Evolutionary conservation across 2,888 invertebrate genomes (phyloP).

Genomic region (Neoitamus cyanurus): DNA sequence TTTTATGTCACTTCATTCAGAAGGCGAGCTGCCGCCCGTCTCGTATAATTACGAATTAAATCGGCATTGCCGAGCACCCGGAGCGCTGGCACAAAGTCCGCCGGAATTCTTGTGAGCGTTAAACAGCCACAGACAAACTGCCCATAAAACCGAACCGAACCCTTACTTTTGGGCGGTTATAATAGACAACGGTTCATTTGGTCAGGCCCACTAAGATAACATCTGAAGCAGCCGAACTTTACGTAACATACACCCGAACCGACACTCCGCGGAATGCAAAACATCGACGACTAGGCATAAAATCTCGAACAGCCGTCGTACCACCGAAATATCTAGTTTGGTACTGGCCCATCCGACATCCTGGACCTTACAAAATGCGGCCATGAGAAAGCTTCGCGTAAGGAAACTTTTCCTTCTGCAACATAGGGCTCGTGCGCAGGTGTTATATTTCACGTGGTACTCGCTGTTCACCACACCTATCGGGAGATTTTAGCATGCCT

Average conservation of each 20-base stretch:
- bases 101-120: background rate
- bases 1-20: conserved; percentile 3
- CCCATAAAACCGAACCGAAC: conserved; percentile 23
- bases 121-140: conserved; percentile 11
- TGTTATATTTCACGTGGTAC: background rate
- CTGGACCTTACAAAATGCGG: background rate
- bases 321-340: conserved; percentile 11
- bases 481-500: background rate
- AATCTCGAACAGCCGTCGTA: background rate
- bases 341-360: conserved; percentile 9
- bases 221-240: background rate
- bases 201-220: background rate
- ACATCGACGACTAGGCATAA: background rate
- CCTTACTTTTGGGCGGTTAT: background rate
- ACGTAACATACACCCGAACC: background rate
- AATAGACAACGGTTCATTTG: background rate
- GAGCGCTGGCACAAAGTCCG: background rate
- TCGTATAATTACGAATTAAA: conserved; percentile 5
- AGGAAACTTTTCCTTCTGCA: background rate
- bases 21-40: background rate
- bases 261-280: background rate
- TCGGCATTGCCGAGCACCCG: background rate
- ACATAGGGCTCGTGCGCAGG: background rate
- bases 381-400: background rate
- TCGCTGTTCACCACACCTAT: conserved; percentile 1